phyloP scores from a whole-genome alignment of 2,113 vertebrate genomes.

The Alligator sinensis region DNA sequence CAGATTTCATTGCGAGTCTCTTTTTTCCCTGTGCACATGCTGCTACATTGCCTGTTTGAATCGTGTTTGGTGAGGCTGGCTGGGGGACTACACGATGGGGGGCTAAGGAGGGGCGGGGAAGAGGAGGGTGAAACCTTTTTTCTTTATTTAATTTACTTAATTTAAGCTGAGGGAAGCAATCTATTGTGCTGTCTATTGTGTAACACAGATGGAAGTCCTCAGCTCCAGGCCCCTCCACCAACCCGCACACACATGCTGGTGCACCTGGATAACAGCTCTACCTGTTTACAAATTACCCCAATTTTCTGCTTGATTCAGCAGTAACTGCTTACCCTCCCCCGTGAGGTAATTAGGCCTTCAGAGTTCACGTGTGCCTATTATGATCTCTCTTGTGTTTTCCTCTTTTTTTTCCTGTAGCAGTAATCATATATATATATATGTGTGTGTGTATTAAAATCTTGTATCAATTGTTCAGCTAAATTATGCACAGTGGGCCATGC shows the following conservation, averaged over 20 bases:
- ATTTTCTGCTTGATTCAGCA: conserved; percentile 99
- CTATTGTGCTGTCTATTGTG: conserved; percentile 17
- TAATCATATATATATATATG: conserved; percentile 91
- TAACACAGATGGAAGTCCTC: conserved; percentile 65
- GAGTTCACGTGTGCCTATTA: conserved; percentile 96
- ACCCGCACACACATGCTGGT: conserved; percentile 85
- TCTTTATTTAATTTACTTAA: neutral
- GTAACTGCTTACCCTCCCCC: conserved; percentile 90
- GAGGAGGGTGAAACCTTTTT: neutral
- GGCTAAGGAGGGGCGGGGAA: no score
- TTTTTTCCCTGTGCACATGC: neutral
- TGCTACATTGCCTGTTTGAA: rapidly evolving
- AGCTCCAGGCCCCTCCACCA: conserved; percentile 59
- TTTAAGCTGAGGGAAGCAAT: conserved; percentile 38
- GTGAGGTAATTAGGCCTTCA: conserved; percentile 98
- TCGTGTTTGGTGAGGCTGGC: neutral
- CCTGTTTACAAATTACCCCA: conserved; percentile 98
- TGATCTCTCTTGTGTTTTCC: conserved; percentile 88
- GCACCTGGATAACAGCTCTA: conserved; percentile 94
- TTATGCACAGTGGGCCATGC: conserved; percentile 93
- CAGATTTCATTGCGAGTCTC: neutral
- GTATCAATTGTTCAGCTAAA: conserved; percentile 92
- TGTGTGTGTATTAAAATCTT: conserved; percentile 82
- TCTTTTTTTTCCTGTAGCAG: conserved; percentile 85
- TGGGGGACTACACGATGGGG: neutral